Percentiles rank a stretch among this genome's conserved stretches.
Conservation (phyloP, 2,888 invertebrate genomes). For the Coenonympha glycerion region DNA sequence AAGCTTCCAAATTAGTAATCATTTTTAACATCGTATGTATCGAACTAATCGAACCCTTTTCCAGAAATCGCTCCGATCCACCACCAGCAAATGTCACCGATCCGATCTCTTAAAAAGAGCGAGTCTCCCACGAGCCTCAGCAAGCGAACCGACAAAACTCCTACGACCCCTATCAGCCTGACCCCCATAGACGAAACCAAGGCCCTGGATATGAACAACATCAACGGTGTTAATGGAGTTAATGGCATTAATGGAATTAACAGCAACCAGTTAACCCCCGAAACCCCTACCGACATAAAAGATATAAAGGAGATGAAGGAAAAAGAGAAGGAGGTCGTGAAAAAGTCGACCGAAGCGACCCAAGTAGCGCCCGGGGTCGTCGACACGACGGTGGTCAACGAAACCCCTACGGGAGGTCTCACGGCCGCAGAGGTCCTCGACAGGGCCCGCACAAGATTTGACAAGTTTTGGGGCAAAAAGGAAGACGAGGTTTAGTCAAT, state of each 20-base stretch:
- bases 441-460: conserved; percentile 87
- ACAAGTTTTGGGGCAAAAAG: conserved; percentile 88
- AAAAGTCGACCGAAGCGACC: conserved; percentile 67
- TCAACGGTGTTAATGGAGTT: conserved; percentile 50
- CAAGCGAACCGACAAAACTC: conserved; percentile 71
- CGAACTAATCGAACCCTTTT: conserved; percentile 36
- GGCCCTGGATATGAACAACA: conserved; percentile 64
- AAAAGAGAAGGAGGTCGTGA: conserved; percentile 59
- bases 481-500: conserved; percentile 74
- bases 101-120: conserved; percentile 69
- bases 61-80: conserved; percentile 72
- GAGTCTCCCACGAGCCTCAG: conserved; percentile 68
- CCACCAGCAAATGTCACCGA: conserved; percentile 74
- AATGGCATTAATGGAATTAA: conserved; percentile 49
- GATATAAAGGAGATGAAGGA: conserved; percentile 51
- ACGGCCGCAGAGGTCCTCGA: conserved; percentile 85
- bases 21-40: conserved; percentile 29
- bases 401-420: conserved; percentile 64
- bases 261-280: conserved; percentile 62
- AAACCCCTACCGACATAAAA: conserved; percentile 48
- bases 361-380: conserved; percentile 75
- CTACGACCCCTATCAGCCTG: conserved; percentile 67
- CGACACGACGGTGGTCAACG: conserved; percentile 72
- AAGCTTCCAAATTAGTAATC: conserved; percentile 28
- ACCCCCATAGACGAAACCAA: conserved; percentile 72